Conservation (phyloP, 2,113 vertebrate species). For the Tetrao urogallus region DNA sequence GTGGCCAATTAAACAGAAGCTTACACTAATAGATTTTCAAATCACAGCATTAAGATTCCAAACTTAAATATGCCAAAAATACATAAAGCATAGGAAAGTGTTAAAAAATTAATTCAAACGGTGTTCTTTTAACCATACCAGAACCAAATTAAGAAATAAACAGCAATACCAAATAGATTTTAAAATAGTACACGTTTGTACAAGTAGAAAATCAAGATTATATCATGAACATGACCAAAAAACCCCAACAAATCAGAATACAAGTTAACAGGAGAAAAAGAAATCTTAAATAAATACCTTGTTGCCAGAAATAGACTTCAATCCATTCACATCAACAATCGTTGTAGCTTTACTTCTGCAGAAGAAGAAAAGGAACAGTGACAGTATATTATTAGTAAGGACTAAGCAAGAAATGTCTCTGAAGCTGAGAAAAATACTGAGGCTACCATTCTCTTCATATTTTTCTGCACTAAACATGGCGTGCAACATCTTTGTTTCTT, state of each 20-base stretch:
- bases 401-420: neutral
- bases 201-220: neutral
- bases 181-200: neutral
- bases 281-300: slow-evolving; percentile 75
- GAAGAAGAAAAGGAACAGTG: slow-evolving; percentile 8
- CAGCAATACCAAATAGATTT: neutral
- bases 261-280: neutral
- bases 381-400: neutral
- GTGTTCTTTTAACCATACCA: neutral
- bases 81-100: neutral
- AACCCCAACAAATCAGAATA: neutral
- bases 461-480: neutral
- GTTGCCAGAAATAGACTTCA: slow-evolving; percentile 72
- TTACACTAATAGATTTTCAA: neutral
- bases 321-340: slow-evolving; percentile 74
- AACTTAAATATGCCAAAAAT: neutral
- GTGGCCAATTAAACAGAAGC: neutral
- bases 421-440: neutral
- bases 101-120: neutral
- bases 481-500: neutral
- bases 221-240: neutral
- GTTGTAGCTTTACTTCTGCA: slow-evolving; percentile 71
- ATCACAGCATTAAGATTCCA: neutral
- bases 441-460: neutral
- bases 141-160: neutral